Evolutionary conservation across 2,797 vertebrate species (phyloP), one percentile per base, ranked within the genome.

Genomic region (Acanthis flammea): DNA sequence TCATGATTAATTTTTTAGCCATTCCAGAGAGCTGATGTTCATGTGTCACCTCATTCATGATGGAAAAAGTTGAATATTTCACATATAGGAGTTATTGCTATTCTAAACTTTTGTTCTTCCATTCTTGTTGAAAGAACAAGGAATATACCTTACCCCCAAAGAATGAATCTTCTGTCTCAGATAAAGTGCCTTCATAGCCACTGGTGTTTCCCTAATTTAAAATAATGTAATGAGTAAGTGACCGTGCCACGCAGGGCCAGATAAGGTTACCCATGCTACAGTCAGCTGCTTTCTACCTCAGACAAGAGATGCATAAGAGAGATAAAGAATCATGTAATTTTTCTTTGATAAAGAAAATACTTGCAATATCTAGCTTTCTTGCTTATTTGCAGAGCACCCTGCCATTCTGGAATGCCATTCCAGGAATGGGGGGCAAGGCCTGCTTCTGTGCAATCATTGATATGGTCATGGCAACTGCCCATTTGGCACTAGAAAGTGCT

Each of bases 391-490:
- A 89, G 87, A 94, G 82, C 7, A 0, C 45, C 33, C 85, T 94
- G 86, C 86, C 82, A 67, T 88, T 85, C 45, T 1, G 10, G 92
- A 87, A 87, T 82, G 65, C 35, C 17, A 0, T 97, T 96, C 92
- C 89, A 92, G 70, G 94, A 96, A 84, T 2, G 76, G 51, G 78
- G 81, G 72, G 10, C 76, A 91, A 84, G 62, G 70, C 62, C 65
- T 96, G 57, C 72, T 84, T 65, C 90, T 96, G 44, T 88, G 93
- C 60, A 96, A 91, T 94, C 79, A 90, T 95, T 85, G 88, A 95
- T 94, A 63, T 47, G 41, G n/a, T 88, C 72, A 88, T 97, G 95
- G 86, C 94, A 90, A 67, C 78, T 71, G 53, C 63, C 42, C 1
- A 2, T 55, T 53, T 94, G 95, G 92, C 94, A 86, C 30, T 19